These are phyloP conservation scores for Piaya cayana DNA, from an alignment of 2,113 vertebrate species.

Conservation along the genomic window DNA sequence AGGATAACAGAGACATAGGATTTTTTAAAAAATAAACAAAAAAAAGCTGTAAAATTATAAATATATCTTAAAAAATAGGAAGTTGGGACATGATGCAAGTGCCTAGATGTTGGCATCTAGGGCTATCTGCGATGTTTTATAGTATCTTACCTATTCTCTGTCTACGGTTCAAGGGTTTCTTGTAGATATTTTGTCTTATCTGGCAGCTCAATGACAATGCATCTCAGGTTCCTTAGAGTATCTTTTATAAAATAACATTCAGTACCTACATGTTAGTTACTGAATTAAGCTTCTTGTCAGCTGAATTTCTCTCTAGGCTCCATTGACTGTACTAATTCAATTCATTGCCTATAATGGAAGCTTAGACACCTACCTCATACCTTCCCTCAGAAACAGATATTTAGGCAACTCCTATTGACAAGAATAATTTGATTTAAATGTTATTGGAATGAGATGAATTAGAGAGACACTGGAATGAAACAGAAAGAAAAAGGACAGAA, in stretches of 20 bases:
- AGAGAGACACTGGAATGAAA: not conserved
- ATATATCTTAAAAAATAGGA: not conserved
- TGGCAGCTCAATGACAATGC: not conserved
- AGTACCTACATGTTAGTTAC: not conserved
- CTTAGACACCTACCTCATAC: not conserved
- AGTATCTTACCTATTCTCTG: not conserved
- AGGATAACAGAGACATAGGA: not conserved
- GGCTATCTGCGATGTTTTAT: not conserved
- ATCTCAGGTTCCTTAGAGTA: not conserved
- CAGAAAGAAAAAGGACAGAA: not conserved
- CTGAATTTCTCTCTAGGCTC: constrained; percentile 4
- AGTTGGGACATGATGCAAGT: not conserved
- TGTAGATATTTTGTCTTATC: not conserved
- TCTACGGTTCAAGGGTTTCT: not conserved
- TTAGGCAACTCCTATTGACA: not conserved
- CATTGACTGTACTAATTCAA: not conserved
- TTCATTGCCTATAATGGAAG: not conserved
- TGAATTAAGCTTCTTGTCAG: constrained; percentile 3
- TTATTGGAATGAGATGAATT: not conserved
- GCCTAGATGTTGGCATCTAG: not conserved
- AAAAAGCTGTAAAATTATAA: not conserved
- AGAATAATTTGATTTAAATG: not conserved
- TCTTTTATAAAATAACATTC: not conserved
- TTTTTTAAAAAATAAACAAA: not conserved
- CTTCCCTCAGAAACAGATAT: not conserved